Evolutionary conservation across 2,888 invertebrate species (phyloP), one percentile per base, ranked within the genome.

Genomic region (Didymodactylos carnosus): DNA sequence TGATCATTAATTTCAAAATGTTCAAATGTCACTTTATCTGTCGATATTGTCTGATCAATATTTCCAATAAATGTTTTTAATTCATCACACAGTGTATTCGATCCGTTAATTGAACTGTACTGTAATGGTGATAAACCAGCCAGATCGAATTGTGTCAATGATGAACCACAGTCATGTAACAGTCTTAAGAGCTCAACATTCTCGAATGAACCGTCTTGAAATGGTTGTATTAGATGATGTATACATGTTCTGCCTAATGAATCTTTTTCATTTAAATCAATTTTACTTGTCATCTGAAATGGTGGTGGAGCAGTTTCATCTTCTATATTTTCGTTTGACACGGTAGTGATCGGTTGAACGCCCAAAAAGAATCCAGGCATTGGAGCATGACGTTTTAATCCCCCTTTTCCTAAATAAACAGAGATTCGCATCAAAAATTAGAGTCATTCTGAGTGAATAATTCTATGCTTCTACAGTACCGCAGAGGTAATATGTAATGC

Each of bases 141-240:
- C 23, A 46, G 49, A 39, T 73, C 73, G 46, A 46, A 62, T 43
- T 46, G 43, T 13, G 25, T 41, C 19, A 27, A 25, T 13, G 71
- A 71, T 39, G 69, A 27, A 49, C 49, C 69, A 7, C 49, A 69
- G 16, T 41, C n/a, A 35, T 46, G 35, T 35, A 73, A 27, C 23
- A 70, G 40, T 14, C 41, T 39, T 23, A n/a, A n/a, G 13, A 70
- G n/a, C 49, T 73, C 41, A n/a, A 62, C 49, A 23, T 73, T 73
- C 23, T 27, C 23, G 70, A 41, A 73, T 10, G 73, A 39, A 27
- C 70, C 73, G 29, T 70, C 43, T 25, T n/a, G 25, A 39, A 73
- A 29, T 39, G 73, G 73, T 51, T 69, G 46, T 25, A 70, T 70
- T 49, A 73, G 51, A 70, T 73, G 70, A 70, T 73, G 73, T 7